Evolutionary conservation across 2,888 invertebrate species (phyloP).

Genomic region (Danaus chrysippus): DNA sequence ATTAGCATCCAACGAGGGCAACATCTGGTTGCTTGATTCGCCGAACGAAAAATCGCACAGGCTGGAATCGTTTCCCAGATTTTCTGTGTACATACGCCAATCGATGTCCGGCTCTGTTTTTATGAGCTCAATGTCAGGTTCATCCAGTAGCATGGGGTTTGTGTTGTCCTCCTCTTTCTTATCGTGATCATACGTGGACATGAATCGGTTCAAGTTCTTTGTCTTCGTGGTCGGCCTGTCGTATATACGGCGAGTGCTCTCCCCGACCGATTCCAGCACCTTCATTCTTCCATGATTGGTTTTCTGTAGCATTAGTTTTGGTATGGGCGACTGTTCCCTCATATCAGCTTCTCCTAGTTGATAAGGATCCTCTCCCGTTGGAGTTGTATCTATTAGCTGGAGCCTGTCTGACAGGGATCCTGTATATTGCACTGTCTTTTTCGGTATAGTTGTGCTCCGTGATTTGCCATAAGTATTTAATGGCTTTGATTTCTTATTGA

Average conservation of each 20-base stretch:
- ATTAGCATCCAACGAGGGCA: conserved; percentile 47
- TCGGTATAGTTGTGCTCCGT: conserved; percentile 40
- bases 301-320: conserved; percentile 67
- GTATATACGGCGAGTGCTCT: conserved; percentile 47
- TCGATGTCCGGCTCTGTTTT: conserved; percentile 55
- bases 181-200: conserved; percentile 40
- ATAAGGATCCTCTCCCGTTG: conserved; percentile 70
- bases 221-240: conserved; percentile 43
- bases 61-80: conserved; percentile 48
- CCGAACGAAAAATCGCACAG: conserved; percentile 61
- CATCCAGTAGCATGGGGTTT: conserved; percentile 42
- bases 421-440: conserved; percentile 49
- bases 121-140: conserved; percentile 49
- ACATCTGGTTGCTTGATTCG: conserved; percentile 49
- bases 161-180: conserved; percentile 41
- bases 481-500: conserved; percentile 63
- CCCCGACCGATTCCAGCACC: conserved; percentile 42
- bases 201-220: conserved; percentile 27
- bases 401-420: conserved; percentile 64
- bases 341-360: conserved; percentile 70
- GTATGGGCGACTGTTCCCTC: conserved; percentile 72
- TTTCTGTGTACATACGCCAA: conserved; percentile 50
- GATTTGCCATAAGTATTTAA: conserved; percentile 61
- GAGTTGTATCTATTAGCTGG: conserved; percentile 65
- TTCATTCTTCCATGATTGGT: conserved; percentile 56